A percentile compares a stretch with the other conserved stretches of the same genome.
Conservation (phyloP, 2,113 vertebrate genomes). For the Cyprinodon tularosa region DNA sequence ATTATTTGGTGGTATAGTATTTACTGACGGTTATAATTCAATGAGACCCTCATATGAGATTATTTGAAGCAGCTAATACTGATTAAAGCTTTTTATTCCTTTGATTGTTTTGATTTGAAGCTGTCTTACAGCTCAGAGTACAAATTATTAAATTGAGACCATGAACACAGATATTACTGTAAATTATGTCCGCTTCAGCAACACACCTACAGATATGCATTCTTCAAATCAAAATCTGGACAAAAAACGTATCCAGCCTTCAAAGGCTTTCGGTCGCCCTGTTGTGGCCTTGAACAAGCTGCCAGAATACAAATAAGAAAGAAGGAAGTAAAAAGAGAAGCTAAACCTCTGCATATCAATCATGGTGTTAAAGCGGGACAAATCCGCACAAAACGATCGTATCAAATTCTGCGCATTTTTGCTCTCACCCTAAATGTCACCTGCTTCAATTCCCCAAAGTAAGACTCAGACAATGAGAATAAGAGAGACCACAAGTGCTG, state of each 20-base stretch:
- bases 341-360: slow-evolving; percentile 40
- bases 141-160: slow-evolving; percentile 14
- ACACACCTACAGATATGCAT: neutral
- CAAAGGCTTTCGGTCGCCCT: slow-evolving; percentile 1
- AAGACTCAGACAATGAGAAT: neutral
- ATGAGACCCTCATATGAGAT: neutral
- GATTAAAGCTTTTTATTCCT: slow-evolving; percentile 4
- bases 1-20: no score
- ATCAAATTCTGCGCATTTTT: neutral
- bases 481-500: slow-evolving; percentile 66
- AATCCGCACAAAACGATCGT: neutral
- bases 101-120: slow-evolving; percentile 47
- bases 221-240: slow-evolving; percentile 10
- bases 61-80: neutral
- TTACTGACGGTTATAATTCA: no score
- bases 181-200: neutral
- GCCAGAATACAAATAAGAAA: slow-evolving; percentile 43
- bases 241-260: neutral
- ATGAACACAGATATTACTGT: neutral
- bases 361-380: neutral
- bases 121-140: slow-evolving; percentile 25
- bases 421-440: slow-evolving; percentile 29
- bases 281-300: slow-evolving; percentile 29
- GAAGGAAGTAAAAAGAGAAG: neutral
- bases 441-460: slow-evolving; percentile 21